Evolutionary conservation across 2,797 vertebrate genomes (phyloP).

Genomic region (Peromyscus attwateri): DNA sequence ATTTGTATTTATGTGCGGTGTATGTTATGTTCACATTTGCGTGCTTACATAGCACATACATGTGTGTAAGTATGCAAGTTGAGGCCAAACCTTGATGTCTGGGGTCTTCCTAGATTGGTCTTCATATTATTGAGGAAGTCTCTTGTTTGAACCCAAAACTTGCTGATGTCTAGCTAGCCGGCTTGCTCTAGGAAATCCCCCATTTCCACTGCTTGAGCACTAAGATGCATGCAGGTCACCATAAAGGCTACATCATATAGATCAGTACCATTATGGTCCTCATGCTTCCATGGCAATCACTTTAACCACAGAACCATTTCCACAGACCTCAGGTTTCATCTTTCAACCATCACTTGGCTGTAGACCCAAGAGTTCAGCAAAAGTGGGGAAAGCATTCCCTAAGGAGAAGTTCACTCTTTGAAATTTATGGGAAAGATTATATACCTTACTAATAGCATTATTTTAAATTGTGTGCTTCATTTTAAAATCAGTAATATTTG

Average conservation of each 20-base stretch:
- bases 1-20: background rate
- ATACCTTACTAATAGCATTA: slow-evolving; percentile 1
- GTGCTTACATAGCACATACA: background rate
- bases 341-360: background rate
- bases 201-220: background rate
- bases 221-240: background rate
- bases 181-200: background rate
- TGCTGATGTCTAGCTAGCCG: background rate
- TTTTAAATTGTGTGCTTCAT: background rate
- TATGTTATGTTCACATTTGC: too few relatives aligned
- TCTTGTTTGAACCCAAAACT: background rate
- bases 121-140: background rate
- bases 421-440: background rate
- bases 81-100: background rate
- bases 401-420: background rate
- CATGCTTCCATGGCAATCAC: background rate
- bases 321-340: background rate
- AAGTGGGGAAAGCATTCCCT: background rate
- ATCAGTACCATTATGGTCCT: background rate
- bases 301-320: background rate
- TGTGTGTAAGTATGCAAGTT: fast-evolving
- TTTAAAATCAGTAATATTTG: slow-evolving; percentile 6
- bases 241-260: too few relatives aligned
- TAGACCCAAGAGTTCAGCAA: background rate
- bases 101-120: background rate